Percentiles rank a stretch among this genome's conserved stretches.
Evolutionary conservation across 2,113 vertebrate genomes (phyloP).

Genomic region (Pelusios castaneus): DNA sequence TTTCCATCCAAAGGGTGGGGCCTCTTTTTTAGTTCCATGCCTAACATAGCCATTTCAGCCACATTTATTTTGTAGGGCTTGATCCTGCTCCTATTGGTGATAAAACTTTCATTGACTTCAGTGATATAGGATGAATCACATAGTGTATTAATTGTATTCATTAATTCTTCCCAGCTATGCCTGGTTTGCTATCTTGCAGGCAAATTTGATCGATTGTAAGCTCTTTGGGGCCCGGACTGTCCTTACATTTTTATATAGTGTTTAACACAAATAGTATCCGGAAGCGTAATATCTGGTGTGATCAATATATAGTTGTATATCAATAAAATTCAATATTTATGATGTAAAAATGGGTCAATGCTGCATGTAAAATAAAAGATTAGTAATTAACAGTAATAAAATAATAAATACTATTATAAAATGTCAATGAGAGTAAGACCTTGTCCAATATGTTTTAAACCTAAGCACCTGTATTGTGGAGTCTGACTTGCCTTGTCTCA

Average conservation of each 20-base stretch:
- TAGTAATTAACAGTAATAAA: not conserved
- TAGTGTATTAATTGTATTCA: not conserved
- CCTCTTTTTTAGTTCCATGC: not conserved
- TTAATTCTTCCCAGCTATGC: constrained; percentile 11
- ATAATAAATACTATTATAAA: not conserved
- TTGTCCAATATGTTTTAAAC: not conserved
- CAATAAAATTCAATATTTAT: not conserved
- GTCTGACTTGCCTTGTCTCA: not conserved
- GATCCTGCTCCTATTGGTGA: not conserved
- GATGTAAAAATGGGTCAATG: not conserved
- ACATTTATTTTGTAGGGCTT: not conserved
- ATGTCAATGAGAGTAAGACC: not conserved
- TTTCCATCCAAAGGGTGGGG: not conserved
- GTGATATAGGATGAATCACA: not conserved
- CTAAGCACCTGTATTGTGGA: not conserved
- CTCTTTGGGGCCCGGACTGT: not conserved
- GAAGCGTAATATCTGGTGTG: not conserved
- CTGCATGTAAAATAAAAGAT: not conserved
- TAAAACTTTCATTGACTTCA: not conserved
- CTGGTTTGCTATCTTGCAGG: not conserved
- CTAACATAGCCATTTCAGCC: not conserved
- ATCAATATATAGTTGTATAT: not conserved
- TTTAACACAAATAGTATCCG: not conserved
- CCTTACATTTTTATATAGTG: not conserved
- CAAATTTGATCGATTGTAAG: not conserved